Evolutionary conservation across 2,797 vertebrate genomes (phyloP).

Genomic region (Phrynocephalus guinanensis): DNA sequence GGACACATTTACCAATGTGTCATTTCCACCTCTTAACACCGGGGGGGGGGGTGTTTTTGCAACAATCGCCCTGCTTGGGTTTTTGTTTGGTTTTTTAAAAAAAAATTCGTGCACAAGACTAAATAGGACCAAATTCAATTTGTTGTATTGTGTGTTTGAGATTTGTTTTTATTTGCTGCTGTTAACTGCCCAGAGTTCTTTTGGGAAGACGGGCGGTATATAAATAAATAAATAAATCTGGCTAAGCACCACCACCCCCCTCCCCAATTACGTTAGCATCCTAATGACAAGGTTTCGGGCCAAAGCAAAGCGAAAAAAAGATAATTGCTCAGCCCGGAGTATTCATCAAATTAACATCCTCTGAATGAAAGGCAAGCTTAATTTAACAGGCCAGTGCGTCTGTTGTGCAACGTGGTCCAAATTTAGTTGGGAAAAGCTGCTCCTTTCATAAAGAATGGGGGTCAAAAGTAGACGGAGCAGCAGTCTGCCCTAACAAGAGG

Average conservation of each 20-base stretch:
- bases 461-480: conserved; percentile 52
- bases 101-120: conserved; percentile 7
- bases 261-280: conserved; percentile 52
- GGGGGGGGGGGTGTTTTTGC: background rate
- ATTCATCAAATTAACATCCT: conserved; percentile 60
- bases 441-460: conserved; percentile 48
- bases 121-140: conserved; percentile 22
- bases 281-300: conserved; percentile 42
- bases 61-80: background rate
- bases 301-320: background rate
- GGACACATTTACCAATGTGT: background rate
- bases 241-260: conserved; percentile 40
- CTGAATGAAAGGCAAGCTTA: conserved; percentile 60
- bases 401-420: conserved; percentile 38
- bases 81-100: background rate
- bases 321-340: conserved; percentile 58
- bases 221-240: background rate
- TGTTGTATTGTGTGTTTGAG: too few species aligned
- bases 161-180: too few species aligned
- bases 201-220: too few species aligned
- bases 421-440: conserved; percentile 42
- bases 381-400: conserved; percentile 65
- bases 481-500: conserved; percentile 39
- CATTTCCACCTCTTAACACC: background rate
- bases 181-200: too few species aligned